These are phyloP conservation scores for Capreolus pygargus DNA, from an alignment of 2,113 vertebrate species.

Conservation along the genomic window DNA sequence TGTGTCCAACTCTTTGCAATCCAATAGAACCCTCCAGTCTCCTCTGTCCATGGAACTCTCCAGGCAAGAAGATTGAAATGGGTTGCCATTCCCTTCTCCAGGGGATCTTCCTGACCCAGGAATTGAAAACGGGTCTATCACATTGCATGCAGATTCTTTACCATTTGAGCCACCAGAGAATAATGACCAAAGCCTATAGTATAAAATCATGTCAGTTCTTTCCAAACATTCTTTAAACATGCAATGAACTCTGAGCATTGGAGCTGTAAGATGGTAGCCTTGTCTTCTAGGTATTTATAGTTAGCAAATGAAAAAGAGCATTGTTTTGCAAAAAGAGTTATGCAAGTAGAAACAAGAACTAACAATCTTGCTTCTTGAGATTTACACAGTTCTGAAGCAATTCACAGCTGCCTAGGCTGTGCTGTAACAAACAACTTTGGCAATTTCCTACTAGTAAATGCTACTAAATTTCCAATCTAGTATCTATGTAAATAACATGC, in stretches of 20 bases:
- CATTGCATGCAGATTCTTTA: background rate
- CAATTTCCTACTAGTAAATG: background rate
- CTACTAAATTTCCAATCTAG: background rate
- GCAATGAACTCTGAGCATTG: background rate
- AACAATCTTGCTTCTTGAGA: background rate
- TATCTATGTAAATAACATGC: background rate
- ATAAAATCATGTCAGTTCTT: background rate
- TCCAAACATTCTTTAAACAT: background rate
- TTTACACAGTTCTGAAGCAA: background rate
- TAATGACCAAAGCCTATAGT: background rate
- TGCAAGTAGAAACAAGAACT: background rate
- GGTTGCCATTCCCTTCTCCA: background rate
- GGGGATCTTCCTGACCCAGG: background rate
- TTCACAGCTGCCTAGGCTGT: too few species aligned
- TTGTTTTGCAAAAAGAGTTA: background rate
- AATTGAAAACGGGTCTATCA: fast-evolving
- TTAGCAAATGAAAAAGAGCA: background rate
- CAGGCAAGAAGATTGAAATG: background rate
- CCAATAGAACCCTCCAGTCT: background rate
- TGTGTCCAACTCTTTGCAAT: background rate
- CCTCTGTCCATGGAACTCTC: background rate
- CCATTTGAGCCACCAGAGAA: background rate
- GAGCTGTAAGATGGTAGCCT: background rate
- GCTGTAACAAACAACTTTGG: background rate
- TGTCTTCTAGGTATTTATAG: background rate